Percentiles rank a stretch among this genome's conserved stretches.
phyloP scores from a whole-genome alignment of 2,888 invertebrate genomes.

The Agriopis leucophaearia region DNA sequence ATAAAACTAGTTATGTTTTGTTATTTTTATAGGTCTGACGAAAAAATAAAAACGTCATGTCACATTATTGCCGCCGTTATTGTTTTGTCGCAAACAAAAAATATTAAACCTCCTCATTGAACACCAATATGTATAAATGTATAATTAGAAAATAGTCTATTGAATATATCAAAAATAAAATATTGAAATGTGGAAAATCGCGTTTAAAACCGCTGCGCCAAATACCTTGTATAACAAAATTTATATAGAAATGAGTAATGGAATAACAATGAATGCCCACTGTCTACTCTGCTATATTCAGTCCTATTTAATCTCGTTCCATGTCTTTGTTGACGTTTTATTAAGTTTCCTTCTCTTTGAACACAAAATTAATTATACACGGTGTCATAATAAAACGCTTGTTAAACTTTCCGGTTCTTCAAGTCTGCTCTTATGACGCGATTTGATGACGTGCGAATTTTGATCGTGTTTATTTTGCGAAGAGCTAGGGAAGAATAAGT shows the following conservation, averaged over 20 bases:
- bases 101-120: too few relatives aligned
- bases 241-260: constrained; percentile 10
- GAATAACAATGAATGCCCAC: constrained; percentile 9
- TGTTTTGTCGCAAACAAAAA: too few relatives aligned
- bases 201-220: too few relatives aligned
- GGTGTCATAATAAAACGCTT: constrained; percentile 25
- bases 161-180: too few relatives aligned
- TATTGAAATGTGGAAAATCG: too few relatives aligned
- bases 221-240: constrained; percentile 5
- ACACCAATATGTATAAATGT: too few relatives aligned
- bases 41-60: too few relatives aligned
- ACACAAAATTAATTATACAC: constrained; percentile 30
- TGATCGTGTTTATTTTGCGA: constrained; percentile 5
- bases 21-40: too few relatives aligned
- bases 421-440: constrained; percentile 12
- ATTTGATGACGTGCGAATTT: constrained; percentile 12
- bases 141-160: too few relatives aligned
- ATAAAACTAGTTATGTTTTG: too few relatives aligned
- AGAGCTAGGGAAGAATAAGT: background rate
- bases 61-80: too few relatives aligned
- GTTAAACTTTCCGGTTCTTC: constrained; percentile 25
- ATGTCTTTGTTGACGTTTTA: constrained; percentile 79
- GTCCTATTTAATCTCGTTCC: constrained; percentile 78
- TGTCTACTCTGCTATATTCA: constrained; percentile 53
- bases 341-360: constrained; percentile 30